Conservation (phyloP, 1,140 invertebrate genomes). For the Drosophila ambigua region DNA sequence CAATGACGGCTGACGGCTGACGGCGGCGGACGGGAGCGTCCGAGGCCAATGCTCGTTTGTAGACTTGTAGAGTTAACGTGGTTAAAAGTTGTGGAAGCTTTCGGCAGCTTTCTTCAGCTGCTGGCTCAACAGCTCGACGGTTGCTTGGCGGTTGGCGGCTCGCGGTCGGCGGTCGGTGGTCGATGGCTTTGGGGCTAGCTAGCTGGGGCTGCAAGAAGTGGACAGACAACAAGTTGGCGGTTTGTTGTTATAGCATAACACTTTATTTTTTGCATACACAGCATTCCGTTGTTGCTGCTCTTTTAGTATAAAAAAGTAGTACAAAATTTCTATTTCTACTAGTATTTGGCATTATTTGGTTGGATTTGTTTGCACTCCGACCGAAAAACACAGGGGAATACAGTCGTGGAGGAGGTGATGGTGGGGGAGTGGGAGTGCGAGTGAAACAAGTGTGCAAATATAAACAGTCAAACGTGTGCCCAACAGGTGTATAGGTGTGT, state of each 20-base stretch:
- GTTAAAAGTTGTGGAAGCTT: slow-evolving; percentile 70
- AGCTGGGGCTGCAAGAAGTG: slow-evolving; percentile 2
- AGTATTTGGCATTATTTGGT: slow-evolving; percentile 48
- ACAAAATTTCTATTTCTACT: slow-evolving; percentile 73
- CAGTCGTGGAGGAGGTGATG: too few species aligned
- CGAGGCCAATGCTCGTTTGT: slow-evolving; percentile 39
- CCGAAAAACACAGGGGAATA: slow-evolving; percentile 5
- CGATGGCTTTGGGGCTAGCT: background rate
- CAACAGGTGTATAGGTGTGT: slow-evolving; percentile 58
- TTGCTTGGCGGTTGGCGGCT: too few species aligned
- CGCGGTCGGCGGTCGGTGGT: background rate
- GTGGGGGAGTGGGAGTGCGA: background rate
- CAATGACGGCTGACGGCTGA: slow-evolving; percentile 1
- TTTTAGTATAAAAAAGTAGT: slow-evolving; percentile 74
- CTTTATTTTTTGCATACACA: slow-evolving; percentile 65
- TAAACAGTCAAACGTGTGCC: slow-evolving; percentile 64
- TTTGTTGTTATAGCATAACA: slow-evolving; percentile 27
- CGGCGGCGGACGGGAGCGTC: background rate
- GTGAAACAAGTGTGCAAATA: slow-evolving; percentile 75
- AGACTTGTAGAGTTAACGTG: slow-evolving; percentile 57
- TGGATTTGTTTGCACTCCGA: slow-evolving; percentile 68
- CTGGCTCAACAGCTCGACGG: slow-evolving; percentile 4
- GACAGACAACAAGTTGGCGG: background rate
- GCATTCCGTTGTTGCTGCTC: slow-evolving; percentile 50
- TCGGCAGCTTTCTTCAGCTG: slow-evolving; percentile 64